These are phyloP conservation scores for Ruditapes philippinarum DNA, from an alignment of 1,140 invertebrate species.

Conservation along the genomic window DNA sequence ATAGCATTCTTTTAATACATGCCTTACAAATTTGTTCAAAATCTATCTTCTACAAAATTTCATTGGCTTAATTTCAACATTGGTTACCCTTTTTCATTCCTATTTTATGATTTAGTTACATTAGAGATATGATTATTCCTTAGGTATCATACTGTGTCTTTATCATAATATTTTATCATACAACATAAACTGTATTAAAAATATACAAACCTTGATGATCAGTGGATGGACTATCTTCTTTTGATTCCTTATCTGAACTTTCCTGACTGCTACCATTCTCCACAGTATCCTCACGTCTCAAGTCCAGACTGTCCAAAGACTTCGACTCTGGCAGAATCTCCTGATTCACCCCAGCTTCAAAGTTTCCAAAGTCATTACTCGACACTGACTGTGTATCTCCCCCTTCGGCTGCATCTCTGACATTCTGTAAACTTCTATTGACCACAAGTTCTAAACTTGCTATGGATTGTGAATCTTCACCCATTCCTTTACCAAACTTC, in stretches of 20 bases:
- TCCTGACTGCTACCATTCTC: slow-evolving; percentile 46
- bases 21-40: no score
- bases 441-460: slow-evolving; percentile 83
- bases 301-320: slow-evolving; percentile 81
- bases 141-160: no score
- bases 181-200: no score
- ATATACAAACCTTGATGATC: slow-evolving; percentile 12
- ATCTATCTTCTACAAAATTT: no score
- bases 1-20: no score
- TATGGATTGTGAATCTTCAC: slow-evolving; percentile 82
- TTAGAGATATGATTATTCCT: no score
- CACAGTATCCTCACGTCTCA: slow-evolving; percentile 45
- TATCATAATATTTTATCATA: no score
- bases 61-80: no score
- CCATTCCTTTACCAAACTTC: slow-evolving; percentile 40
- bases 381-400: slow-evolving; percentile 86
- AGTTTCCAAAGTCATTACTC: slow-evolving; percentile 85
- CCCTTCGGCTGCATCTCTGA: slow-evolving; percentile 64
- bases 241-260: slow-evolving; percentile 32
- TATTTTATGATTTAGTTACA: no score
- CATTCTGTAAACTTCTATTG: slow-evolving; percentile 65
- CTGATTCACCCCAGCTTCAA: slow-evolving; percentile 77
- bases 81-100: no score
- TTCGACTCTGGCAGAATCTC: slow-evolving; percentile 74
- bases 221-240: slow-evolving; percentile 28